phyloP scores from a whole-genome alignment of 2,797 vertebrate genomes.

The Scomberomorus guttatus region DNA sequence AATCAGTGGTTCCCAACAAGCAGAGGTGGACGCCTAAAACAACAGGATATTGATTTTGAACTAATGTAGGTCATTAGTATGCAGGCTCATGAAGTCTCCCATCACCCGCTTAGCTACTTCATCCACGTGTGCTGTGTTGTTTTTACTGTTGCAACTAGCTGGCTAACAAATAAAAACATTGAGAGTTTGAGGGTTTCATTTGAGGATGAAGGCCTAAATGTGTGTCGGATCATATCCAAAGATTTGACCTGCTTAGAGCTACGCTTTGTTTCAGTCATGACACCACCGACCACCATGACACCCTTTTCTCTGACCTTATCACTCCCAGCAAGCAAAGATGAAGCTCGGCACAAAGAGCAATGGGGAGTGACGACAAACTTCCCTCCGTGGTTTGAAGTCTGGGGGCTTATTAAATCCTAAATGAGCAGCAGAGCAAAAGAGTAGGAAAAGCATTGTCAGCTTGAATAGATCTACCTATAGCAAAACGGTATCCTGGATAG shows the following conservation, averaged over 20 bases:
- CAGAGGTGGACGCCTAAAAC: background rate
- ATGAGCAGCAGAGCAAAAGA: background rate
- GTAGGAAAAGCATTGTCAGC: background rate
- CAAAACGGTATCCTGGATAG: background rate
- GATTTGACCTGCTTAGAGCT: background rate
- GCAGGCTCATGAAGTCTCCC: conserved; percentile 6
- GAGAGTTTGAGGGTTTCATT: background rate
- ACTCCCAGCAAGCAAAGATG: background rate
- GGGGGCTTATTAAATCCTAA: background rate
- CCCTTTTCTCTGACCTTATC: background rate
- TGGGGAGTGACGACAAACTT: background rate
- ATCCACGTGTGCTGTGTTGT: background rate
- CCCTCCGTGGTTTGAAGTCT: background rate
- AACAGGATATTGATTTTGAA: conserved; percentile 1
- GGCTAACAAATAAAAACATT: conserved; percentile 1
- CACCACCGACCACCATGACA: background rate
- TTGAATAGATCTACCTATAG: background rate
- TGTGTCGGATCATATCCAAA: background rate
- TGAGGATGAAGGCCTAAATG: background rate
- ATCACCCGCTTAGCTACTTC: conserved; percentile 18
- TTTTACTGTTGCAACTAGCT: conserved; percentile 3
- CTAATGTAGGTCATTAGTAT: conserved; percentile 19
- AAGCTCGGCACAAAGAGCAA: background rate
- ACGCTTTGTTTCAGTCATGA: conserved; percentile 3
- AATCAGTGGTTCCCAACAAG: background rate